Base-by-base conservation (phyloP, 2,888 invertebrate genomes). In the Choristoneura rosaceana region DNA sequence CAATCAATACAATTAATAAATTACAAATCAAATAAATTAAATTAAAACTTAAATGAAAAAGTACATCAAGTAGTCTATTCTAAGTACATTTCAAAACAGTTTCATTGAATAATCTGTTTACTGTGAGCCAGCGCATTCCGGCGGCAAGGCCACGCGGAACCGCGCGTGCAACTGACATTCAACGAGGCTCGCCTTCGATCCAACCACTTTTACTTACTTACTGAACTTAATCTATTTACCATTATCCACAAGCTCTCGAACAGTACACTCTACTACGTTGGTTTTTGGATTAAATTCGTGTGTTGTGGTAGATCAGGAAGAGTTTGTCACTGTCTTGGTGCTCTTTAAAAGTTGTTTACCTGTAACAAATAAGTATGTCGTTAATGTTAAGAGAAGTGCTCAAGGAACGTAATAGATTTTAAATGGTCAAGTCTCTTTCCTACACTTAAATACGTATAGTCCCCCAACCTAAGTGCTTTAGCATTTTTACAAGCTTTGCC, bases 71-170 rank as follows among this genome's bases (percentile, higher is more conserved):
- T n/a, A n/a, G n/a, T n/a, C 15, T 15, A 7, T 45, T 4, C 50
- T 5, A 2, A 15, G n/a, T 59, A 4, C 14, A 8, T 25, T 41
- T 38, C 0, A 33, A 58, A 43, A 34, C 1, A 14, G 5, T 15
- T 12, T 1, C 17, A 8, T 17, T 68, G 38, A n/a, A 43, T 25
- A 17, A 43, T 15, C 55, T 69, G 55, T 52, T 43, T 62, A 43
- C 69, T 62, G 52, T 9, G 69, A n/a, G 15, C 41, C 43, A 15
- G 34, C 45, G 50, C 66, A 69, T 69, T 71, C 58, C 66, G 68
- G 60, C 65, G 61, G 75, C 87, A 89, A 90, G 91, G 90, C 77
- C 82, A 86, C 65, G 68, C 87, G 86, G 88, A 90, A 88, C 84
- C 81, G 45, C 45, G 61, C 71, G 55, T 43, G 68, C 74, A 70